phyloP scores from a whole-genome alignment of 2,888 invertebrate genomes.

The Mythimna impura region DNA sequence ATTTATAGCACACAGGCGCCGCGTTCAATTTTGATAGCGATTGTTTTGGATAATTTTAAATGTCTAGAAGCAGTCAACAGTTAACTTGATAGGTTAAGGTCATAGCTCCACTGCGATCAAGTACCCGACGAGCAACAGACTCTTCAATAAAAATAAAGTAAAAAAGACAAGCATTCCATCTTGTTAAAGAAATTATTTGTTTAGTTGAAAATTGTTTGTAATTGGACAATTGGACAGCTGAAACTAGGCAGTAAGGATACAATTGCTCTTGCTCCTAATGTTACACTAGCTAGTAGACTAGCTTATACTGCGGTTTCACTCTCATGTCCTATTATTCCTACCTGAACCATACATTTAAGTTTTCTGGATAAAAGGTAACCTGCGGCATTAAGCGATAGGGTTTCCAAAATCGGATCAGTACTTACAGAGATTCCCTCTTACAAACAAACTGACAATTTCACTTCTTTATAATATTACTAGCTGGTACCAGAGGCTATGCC shows the following conservation, averaged over 20 bases:
- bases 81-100: slow-evolving; percentile 4
- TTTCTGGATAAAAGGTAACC: no score
- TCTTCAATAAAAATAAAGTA: slow-evolving; percentile 33
- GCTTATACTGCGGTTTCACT: background rate
- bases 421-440: no score
- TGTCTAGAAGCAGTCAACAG: slow-evolving; percentile 2
- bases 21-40: background rate
- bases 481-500: no score
- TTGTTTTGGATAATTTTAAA: slow-evolving; percentile 1
- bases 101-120: background rate
- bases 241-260: slow-evolving; percentile 50
- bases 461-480: no score
- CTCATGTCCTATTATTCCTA: background rate
- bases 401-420: no score
- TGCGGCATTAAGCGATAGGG: no score
- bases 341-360: no score
- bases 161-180: slow-evolving; percentile 30
- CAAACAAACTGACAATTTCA: background rate
- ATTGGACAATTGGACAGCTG: slow-evolving; percentile 61
- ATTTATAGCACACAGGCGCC: no score
- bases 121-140: background rate
- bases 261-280: slow-evolving; percentile 45
- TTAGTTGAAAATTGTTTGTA: slow-evolving; percentile 53
- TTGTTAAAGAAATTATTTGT: slow-evolving; percentile 52
- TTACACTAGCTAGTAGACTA: background rate